Evolutionary conservation across 2,888 invertebrate species (phyloP), one percentile per base, ranked within the genome.

Genomic region (Odontocerum albicorne): DNA sequence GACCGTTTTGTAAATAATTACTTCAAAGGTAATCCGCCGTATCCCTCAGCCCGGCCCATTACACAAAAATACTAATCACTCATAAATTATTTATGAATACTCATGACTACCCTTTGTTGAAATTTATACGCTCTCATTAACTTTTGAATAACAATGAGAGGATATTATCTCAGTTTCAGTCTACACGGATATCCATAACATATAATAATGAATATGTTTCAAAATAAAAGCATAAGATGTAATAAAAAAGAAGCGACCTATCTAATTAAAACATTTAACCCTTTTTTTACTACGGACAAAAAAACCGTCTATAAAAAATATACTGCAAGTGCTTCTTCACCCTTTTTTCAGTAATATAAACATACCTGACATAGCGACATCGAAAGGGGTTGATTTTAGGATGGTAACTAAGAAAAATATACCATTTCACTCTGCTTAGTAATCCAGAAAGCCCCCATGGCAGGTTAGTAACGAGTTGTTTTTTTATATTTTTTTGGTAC

Each of bases 61-160:
- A 49, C 49, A 39, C 15, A 31, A 49, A 27, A 42, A 50, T 49
- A 57, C 57, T 60, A 56, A 56, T 57, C 57, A 61, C 39, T 55
- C 61, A 61, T 61, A 54, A 55, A 61, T 61, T 35, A 61, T 61
- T 61, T 61, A 61, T 61, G 60, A 60, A 32, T 43, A 50, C 52
- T 27, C 49, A 47, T 50, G 61, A 55, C 56, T 61, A 58, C 61
- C 61, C 58, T 58, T 58, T 53, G 35, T 51, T 40, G 47, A 47
- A 57, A 61, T 54, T 58, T 57, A 57, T 44, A 57, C 49, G 49
- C 55, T 58, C 61, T 58, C 56, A 56, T 61, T 61, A 57, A 55
- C 53, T 55, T 56, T 49, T 56, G 56, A 57, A 58, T 61, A 61
- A 49, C 49, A 58, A 57, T 54, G 53, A 61, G 47, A 16, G 21